Conservation (phyloP, 2,113 vertebrate species). For the Elephas maximus region DNA sequence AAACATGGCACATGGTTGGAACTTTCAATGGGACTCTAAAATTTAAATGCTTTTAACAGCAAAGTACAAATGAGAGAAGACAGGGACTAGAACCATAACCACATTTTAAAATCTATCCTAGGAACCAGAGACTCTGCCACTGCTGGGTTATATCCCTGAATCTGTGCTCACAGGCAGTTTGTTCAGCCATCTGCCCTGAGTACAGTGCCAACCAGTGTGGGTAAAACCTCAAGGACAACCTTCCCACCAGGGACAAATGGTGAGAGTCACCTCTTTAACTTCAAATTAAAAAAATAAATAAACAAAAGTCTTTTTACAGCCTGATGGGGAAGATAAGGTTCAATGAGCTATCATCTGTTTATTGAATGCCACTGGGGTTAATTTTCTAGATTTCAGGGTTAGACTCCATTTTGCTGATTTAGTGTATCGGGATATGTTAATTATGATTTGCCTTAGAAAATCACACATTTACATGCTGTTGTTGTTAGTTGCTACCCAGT, state of each 20-base stretch:
- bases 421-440: neutral
- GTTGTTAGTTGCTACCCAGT: neutral
- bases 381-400: neutral
- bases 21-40: neutral
- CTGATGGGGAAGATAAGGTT: neutral
- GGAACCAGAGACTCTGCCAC: neutral
- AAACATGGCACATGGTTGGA: neutral
- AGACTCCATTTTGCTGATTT: neutral
- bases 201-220: neutral
- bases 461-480: neutral
- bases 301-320: neutral
- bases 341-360: neutral
- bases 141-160: neutral
- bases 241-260: neutral
- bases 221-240: neutral
- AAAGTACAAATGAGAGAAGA: neutral
- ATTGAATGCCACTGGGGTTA: neutral
- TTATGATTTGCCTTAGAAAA: conserved; percentile 29
- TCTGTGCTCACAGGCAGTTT: neutral
- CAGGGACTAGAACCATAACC: neutral
- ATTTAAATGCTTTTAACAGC: conserved; percentile 28
- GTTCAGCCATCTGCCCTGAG: neutral
- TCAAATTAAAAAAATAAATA: neutral
- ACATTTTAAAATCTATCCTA: neutral
- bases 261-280: neutral